These are phyloP conservation scores for Drosophila rufa DNA, from an alignment of 1,140 invertebrate genomes.

Conservation along the genomic window DNA sequence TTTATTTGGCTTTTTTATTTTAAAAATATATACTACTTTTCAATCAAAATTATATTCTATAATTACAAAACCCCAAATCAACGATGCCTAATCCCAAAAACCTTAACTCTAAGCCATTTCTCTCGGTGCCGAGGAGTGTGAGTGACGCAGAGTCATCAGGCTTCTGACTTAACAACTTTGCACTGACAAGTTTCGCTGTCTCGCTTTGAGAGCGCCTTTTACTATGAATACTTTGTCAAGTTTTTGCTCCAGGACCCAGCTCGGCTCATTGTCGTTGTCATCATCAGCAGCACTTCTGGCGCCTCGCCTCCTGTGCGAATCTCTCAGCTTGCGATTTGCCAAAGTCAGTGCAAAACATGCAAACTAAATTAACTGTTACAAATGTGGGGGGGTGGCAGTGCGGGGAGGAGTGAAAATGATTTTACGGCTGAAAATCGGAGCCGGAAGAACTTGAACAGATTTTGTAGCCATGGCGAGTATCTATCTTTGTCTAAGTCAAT, in stretches of 20 bases:
- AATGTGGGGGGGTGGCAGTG: constrained; percentile 18
- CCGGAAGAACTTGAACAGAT: constrained; percentile 5
- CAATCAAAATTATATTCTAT: too few relatives aligned
- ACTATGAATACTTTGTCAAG: constrained; percentile 79
- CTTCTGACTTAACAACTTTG: constrained; percentile 80
- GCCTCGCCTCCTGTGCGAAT: constrained; percentile 42
- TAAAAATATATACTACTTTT: not conserved
- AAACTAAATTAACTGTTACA: constrained; percentile 74
- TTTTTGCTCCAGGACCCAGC: constrained; percentile 66
- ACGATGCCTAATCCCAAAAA: not conserved
- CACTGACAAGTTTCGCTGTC: constrained; percentile 77
- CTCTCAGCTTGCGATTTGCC: constrained; percentile 54
- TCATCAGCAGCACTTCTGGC: constrained; percentile 51
- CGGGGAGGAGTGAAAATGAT: constrained; percentile 21
- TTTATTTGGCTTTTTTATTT: too few relatives aligned
- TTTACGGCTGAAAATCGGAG: constrained; percentile 23
- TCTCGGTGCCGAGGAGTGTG: constrained; percentile 22
- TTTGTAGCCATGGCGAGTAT: constrained; percentile 17
- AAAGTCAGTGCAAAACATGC: constrained; percentile 65
- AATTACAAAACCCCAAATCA: not conserved
- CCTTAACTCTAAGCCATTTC: not conserved
- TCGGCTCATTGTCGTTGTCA: constrained; percentile 61
- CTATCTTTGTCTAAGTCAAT: constrained; percentile 41
- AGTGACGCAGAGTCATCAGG: constrained; percentile 72
- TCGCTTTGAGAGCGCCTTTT: constrained; percentile 57